Base-by-base conservation (phyloP, 2,113 vertebrate genomes). In the Marmota monax region DNA sequence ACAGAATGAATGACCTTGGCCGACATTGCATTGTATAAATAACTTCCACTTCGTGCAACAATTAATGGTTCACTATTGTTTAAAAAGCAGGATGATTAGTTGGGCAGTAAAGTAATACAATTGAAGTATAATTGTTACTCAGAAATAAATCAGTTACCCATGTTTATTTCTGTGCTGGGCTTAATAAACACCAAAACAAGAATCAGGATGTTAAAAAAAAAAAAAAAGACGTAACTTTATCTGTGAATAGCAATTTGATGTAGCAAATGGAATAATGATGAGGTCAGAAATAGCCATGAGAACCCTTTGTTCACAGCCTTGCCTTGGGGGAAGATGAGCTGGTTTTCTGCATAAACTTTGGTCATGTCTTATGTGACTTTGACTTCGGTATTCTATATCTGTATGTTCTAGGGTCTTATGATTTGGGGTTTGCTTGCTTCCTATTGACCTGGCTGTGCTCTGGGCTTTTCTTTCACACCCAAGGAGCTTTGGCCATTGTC, bases 31-130 rank as follows among this genome's bases (percentile, higher is more conserved):
- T 61, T 73, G 34, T 80, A 82, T 87, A 84, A 89, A 96, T 58
- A 69, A 9, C 42, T 92, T 20, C 74, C 82, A 32, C 16, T 80
- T 72, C 65, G 42, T 78, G 12, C 27, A 67, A 56, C 14, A 32
- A 97, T 96, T 67, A 95, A 90, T 80, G 22, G 82, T 23, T 67
- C 1, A 4, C 48, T 78, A 92, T 79, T 89, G 58, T 93, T 90
- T 83, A 45, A 95, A 69, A 96, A 91, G 61, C 45, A 82, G 45
- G 20, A 90, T 89, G 69, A 34, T 63, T 77, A 85, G 9, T 61
- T 70, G 61, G 34, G 14, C 53, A 70, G 27, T 70, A 32, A 86
- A 85, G 56, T 85, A 77, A 92, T 63, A 32, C 37, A 83, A 65
- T 1, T 69, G 32, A 80, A 87, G 29, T 87, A 34, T 17, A 85